These are phyloP conservation scores for Wasmannia auropunctata DNA, from an alignment of 1,140 invertebrate genomes.

Conservation along the genomic window DNA sequence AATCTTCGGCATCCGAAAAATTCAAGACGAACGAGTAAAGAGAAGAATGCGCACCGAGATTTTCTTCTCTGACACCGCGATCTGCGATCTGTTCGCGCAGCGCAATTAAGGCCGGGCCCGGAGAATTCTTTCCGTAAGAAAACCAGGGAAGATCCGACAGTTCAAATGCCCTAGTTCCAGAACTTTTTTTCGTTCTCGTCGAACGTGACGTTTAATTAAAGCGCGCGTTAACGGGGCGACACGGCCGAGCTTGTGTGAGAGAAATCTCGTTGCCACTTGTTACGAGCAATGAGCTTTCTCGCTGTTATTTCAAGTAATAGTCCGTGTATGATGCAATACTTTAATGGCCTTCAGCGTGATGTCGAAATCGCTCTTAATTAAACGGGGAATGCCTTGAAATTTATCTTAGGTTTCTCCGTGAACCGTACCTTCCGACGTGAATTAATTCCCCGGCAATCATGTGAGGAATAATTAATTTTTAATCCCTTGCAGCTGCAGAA, in stretches of 20 bases:
- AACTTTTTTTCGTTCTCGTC: conserved; percentile 6
- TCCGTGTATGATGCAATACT: background rate
- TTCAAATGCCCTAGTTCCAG: conserved; percentile 10
- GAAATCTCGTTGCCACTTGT: background rate
- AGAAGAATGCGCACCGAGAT: background rate
- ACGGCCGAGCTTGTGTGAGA: background rate
- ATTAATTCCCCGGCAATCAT: conserved; percentile 29
- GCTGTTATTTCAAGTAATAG: background rate
- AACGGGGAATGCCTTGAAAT: conserved; percentile 2
- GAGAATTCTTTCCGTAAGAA: conserved; percentile 43
- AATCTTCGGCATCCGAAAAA: background rate
- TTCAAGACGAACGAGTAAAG: background rate
- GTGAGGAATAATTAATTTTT: conserved; percentile 54
- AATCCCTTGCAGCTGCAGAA: background rate
- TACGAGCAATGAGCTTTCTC: background rate
- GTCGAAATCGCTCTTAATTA: conserved; percentile 6
- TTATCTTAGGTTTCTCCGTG: background rate
- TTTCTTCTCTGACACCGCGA: background rate
- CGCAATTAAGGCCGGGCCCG: conserved; percentile 10
- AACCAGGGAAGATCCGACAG: conserved; percentile 4
- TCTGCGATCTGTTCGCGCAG: background rate
- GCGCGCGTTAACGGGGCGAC: background rate
- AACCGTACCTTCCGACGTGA: background rate
- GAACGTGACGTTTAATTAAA: conserved; percentile 46
- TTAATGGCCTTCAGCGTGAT: background rate